Base-by-base conservation (phyloP, 2,113 vertebrate species). In the Noturus placidus region DNA sequence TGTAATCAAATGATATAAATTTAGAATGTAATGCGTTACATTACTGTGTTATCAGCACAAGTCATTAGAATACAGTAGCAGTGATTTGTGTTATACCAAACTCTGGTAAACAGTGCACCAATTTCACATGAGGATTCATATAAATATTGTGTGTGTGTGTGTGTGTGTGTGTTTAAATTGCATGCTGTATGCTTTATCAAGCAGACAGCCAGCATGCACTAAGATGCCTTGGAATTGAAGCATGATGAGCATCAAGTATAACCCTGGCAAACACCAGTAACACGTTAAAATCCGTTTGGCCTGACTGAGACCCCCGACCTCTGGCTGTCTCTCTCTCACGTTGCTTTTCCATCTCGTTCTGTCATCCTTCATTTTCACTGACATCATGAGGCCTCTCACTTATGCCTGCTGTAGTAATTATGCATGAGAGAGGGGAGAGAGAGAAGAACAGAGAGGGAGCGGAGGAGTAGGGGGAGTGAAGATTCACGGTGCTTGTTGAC, bases 401-500 rank as follows among this genome's bases (percentile, higher is more conserved):
- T 79, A n/a, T 87, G 50, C 67, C 63, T 87, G 84, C 42, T 7
- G 15, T 81, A 35, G 59, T 65, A 88, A 13, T 69, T 84, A 20
- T 91, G 84, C 90, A 86, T 89, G 89, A 84, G 76, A 50, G 14
- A 70, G 72, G n/a, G 22, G 46, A 63, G 52, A 82, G 30, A 38
- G n/a, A 87, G 89, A 87, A 57, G 91, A 83, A 89, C 57, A 88
- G 91, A 92, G 85, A 80, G 79, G 54, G 74, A 82, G 83, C 85
- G 90, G 80, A 86, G 35, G 91, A 82, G 88, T 35, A 89, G 90
- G 92, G 85, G 76, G 74, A 38, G 70, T 80, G 82, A 88, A 89
- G 86, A 84, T 89, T 30, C 82, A 89, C 90, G 89, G 86, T 85
- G 91, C 91, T 92, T 91, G 89, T 92, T 94, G 92, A 92, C 92